phyloP scores from a whole-genome alignment of 1,140 invertebrate species.

The Apis florea region DNA sequence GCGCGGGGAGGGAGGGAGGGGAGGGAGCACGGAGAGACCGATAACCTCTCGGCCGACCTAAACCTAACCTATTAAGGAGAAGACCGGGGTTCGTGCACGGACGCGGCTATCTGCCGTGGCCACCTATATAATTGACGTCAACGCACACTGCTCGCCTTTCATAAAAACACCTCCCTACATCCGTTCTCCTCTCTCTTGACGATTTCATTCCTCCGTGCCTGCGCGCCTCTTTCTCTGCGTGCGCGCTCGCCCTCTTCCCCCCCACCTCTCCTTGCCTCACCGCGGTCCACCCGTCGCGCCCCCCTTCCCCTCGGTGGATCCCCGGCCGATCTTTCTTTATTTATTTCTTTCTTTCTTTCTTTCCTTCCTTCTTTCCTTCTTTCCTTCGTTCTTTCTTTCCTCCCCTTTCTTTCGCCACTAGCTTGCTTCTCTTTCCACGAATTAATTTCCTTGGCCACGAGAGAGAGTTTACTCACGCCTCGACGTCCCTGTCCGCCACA shows the following conservation, averaged over 20 bases:
- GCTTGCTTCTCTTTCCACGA: conserved; percentile 43
- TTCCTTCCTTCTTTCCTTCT: not conserved
- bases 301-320: not conserved
- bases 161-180: conserved; percentile 80
- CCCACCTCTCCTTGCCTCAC: not conserved
- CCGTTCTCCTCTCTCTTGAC: conserved; percentile 66
- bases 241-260: not conserved
- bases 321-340: not conserved
- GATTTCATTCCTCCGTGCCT: conserved; percentile 64
- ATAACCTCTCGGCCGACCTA: conserved; percentile 77
- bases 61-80: conserved; percentile 76
- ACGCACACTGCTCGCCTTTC: conserved; percentile 78
- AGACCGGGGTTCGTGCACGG: conserved; percentile 61
- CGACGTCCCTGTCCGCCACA: conserved; percentile 42
- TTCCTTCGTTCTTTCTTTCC: not conserved
- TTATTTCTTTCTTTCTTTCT: conserved; percentile 7
- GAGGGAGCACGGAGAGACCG: conserved; percentile 45
- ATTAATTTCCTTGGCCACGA: conserved; percentile 53
- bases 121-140: conserved; percentile 80
- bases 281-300: conserved; percentile 4
- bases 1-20: not conserved
- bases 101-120: conserved; percentile 71
- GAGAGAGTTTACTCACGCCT: conserved; percentile 50
- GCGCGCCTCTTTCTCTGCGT: not conserved
- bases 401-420: conserved; percentile 27